Conservation (phyloP, 2,888 invertebrate genomes). For the Tinea semifulvella region DNA sequence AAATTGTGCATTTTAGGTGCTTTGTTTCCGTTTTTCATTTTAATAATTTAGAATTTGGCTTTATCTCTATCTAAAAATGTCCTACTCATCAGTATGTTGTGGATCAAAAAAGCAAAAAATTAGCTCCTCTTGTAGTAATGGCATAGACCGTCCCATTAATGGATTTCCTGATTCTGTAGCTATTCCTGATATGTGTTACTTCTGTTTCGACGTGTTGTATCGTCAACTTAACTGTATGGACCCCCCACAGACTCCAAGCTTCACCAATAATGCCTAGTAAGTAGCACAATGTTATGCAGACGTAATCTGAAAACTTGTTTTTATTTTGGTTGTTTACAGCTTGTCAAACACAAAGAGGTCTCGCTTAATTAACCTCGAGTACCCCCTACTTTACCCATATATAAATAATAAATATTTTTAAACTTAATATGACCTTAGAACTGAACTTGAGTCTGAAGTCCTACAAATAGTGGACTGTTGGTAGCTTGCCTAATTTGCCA, state of each 20-base stretch:
- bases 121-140: slow-evolving; percentile 71
- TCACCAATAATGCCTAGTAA: slow-evolving; percentile 96
- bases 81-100: slow-evolving; percentile 91
- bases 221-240: slow-evolving; percentile 93
- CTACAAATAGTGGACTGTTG: too few relatives aligned
- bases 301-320: too few relatives aligned
- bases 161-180: slow-evolving; percentile 72
- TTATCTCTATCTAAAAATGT: slow-evolving; percentile 70
- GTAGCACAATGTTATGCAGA: too few relatives aligned
- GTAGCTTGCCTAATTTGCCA: too few relatives aligned
- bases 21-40: slow-evolving; percentile 28
- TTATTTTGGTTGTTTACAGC: too few relatives aligned
- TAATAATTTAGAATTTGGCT: too few relatives aligned
- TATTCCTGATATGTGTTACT: slow-evolving; percentile 96
- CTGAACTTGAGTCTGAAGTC: too few relatives aligned
- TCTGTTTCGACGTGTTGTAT: slow-evolving; percentile 98
- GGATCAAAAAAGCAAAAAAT: slow-evolving; percentile 93
- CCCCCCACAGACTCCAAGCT: slow-evolving; percentile 89
- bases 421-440: too few relatives aligned
- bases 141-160: slow-evolving; percentile 67
- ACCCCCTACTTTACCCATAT: too few relatives aligned
- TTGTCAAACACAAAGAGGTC: too few relatives aligned
- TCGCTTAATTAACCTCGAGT: too few relatives aligned
- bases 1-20: slow-evolving; percentile 19
- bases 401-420: too few relatives aligned